Conservation (phyloP, 2,113 vertebrate genomes). For the Opisthocomus hoazin region DNA sequence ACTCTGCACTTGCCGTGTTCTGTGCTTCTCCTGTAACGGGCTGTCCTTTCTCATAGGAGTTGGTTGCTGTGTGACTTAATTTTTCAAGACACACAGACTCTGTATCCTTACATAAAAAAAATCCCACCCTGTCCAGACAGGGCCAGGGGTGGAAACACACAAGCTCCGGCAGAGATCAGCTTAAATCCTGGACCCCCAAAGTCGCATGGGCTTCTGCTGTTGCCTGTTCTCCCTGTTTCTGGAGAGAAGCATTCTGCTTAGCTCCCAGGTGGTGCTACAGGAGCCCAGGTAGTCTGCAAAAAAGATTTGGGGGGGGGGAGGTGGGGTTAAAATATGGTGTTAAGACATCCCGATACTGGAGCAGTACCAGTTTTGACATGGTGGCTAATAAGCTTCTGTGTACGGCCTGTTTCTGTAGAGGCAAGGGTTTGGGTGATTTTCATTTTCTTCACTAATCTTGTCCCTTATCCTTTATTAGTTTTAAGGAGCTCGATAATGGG, state of each 20-base stretch:
- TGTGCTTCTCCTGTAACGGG: background rate
- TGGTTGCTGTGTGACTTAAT: background rate
- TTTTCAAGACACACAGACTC: background rate
- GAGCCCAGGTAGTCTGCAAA: background rate
- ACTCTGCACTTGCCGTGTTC: rapidly evolving
- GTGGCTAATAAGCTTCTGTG: background rate
- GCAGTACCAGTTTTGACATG: background rate
- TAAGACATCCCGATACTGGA: background rate
- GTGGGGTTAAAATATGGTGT: background rate
- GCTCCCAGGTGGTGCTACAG: background rate
- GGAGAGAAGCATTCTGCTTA: background rate
- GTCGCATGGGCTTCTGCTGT: background rate
- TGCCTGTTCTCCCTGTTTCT: rapidly evolving
- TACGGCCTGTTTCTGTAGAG: background rate
- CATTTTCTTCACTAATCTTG: background rate
- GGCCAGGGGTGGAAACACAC: background rate
- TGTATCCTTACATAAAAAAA: background rate
- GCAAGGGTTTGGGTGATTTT: background rate
- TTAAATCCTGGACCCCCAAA: background rate
- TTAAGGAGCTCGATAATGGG: background rate
- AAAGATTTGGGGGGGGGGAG: background rate
- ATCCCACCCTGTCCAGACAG: background rate
- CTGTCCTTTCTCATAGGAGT: background rate
- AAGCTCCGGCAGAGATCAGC: background rate
- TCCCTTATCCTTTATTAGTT: background rate